Base-by-base conservation (phyloP, 2,888 invertebrate species). In the Calephelis perditalis region DNA sequence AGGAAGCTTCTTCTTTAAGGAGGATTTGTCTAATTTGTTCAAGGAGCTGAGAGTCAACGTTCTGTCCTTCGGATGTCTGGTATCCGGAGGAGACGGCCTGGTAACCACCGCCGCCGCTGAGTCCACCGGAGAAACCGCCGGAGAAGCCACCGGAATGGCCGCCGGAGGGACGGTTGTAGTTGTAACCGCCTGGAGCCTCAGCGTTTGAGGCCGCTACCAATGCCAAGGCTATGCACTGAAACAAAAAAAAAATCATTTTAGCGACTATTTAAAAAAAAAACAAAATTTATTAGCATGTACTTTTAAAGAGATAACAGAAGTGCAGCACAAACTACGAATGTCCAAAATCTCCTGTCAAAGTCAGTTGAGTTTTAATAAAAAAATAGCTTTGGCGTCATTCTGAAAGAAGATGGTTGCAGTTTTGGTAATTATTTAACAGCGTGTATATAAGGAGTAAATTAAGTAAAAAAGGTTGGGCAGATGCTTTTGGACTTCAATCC, bases 21-120 rank as follows among this genome's bases (percentile, higher is more conserved):
- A 96, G 93, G 86, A 96, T 96, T 82, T 96, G 95, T 73, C 96
- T 94, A 77, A 96, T 94, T 86, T 96, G 95, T 76, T 96, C 96
- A 68, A 96, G 92, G 70, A 96, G 93, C 68, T 94, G 94, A 45
- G 92, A 91, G 86, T 96, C 96, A 70, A 96, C 96, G 83, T 94
- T 93, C 74, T 95, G 95, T 67, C 96, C 96, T 81, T 96, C 96
- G 72, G 93, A 95, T 73, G 96, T 95, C 82, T 95, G 95, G 89
- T 93, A 94, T 70, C 96, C 96, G 70, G 94, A 93, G 71, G 95
- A 93, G 61, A 96, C 96, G 70, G 95, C 93, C 68, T 93, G 93
- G 91, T 94, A 95, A 68, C 95, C 94, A 63, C 95, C 94, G 65
- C 95, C 94, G 73, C 89, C 85, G 70, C 75, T 71, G 69, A 80